These are phyloP conservation scores for Anoplopoma fimbria DNA, from an alignment of 2,113 vertebrate genomes.

Conservation along the genomic window DNA sequence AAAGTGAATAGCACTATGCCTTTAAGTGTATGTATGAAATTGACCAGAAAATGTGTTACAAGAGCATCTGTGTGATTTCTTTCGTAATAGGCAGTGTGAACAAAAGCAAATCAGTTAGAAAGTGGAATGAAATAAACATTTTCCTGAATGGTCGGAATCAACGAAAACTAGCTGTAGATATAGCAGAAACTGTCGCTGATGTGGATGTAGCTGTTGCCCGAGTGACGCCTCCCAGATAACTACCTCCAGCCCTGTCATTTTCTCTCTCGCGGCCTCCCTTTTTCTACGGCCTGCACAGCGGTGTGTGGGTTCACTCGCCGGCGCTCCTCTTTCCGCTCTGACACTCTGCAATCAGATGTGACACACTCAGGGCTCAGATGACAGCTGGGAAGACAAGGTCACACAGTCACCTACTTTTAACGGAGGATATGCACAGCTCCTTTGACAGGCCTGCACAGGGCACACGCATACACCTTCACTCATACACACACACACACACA, in stretches of 20 bases:
- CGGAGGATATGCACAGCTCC: conserved; percentile 49
- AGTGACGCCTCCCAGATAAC: conserved; percentile 67
- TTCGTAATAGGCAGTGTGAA: background rate
- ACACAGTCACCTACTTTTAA: conserved; percentile 71
- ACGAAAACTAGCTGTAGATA: conserved; percentile 25
- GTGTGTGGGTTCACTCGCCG: conserved; percentile 31
- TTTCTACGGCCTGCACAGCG: conserved; percentile 19
- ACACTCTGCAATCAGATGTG: conserved; percentile 75
- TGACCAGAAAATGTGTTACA: background rate
- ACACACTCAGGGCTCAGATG: conserved; percentile 65
- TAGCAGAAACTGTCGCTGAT: conserved; percentile 20
- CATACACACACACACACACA: conserved; percentile 5
- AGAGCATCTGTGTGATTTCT: background rate
- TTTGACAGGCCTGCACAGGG: conserved; percentile 53
- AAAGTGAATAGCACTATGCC: background rate
- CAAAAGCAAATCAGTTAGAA: background rate
- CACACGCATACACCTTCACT: background rate
- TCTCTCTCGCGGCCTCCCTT: conserved; percentile 34
- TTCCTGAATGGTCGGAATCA: conserved; percentile 12
- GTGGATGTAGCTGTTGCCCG: conserved; percentile 15
- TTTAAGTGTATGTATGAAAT: conserved; percentile 1
- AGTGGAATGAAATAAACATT: background rate
- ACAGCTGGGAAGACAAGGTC: conserved; percentile 75
- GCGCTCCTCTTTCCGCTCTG: conserved; percentile 58
- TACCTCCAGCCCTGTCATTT: conserved; percentile 66